Evolutionary conservation across 1,140 invertebrate genomes (phyloP).

Genomic region (Leguminivora glycinivorella): DNA sequence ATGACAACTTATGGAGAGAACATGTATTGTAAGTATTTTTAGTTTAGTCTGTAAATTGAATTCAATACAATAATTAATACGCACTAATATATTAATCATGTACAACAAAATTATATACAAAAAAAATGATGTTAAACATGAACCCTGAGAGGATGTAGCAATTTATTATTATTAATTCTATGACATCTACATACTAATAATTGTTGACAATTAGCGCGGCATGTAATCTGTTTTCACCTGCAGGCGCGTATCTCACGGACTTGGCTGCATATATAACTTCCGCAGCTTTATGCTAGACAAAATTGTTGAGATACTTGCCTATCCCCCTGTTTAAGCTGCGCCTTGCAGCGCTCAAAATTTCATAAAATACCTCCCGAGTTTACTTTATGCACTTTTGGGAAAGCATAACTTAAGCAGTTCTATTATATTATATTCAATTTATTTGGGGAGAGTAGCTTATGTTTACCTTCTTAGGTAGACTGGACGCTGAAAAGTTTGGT

Average conservation of each 20-base stretch:
- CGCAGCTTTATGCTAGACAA: slow-evolving; percentile 15
- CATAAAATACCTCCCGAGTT: slow-evolving; percentile 1
- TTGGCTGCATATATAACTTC: not conserved
- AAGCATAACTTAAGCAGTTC: slow-evolving; percentile 3
- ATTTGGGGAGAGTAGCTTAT: not conserved
- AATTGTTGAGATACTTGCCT: slow-evolving; percentile 23
- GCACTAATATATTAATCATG: too few species aligned
- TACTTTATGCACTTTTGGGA: slow-evolving; percentile 11
- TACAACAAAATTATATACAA: too few species aligned
- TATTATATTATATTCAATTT: not conserved
- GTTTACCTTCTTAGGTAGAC: not conserved
- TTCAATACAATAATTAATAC: too few species aligned
- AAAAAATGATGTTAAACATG: too few species aligned
- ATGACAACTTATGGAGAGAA: too few species aligned
- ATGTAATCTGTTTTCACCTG: not conserved
- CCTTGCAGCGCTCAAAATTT: slow-evolving; percentile 11
- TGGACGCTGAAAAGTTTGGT: too few species aligned
- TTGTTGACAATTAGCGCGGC: not conserved
- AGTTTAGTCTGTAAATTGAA: too few species aligned
- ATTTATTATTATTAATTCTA: too few species aligned
- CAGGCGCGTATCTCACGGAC: not conserved
- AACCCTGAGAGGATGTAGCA: too few species aligned
- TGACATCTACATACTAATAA: too few species aligned
- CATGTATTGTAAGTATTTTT: too few species aligned
- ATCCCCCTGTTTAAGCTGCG: not conserved